These are phyloP conservation scores for Alosa alosa DNA, from an alignment of 2,113 vertebrate genomes.

Conservation along the genomic window DNA sequence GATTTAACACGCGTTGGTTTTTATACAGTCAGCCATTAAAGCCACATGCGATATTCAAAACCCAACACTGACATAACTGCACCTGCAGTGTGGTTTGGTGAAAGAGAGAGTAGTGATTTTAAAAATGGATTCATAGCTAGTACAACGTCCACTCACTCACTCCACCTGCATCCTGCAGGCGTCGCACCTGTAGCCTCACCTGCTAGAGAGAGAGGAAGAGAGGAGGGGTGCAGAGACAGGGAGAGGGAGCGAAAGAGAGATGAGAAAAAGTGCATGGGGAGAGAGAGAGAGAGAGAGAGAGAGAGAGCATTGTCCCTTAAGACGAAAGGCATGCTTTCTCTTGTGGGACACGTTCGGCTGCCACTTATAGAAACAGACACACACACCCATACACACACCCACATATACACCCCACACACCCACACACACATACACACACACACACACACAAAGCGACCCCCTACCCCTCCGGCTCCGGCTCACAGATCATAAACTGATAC, in stretches of 20 bases:
- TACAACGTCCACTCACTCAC: too few species aligned
- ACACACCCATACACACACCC: neutral
- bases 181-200: too few species aligned
- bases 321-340: constrained; percentile 17
- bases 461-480: constrained; percentile 26
- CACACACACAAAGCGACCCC: constrained; percentile 5
- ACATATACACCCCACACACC: neutral
- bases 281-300: neutral
- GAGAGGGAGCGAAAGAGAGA: neutral
- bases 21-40: too few species aligned
- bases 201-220: neutral
- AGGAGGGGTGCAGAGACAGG: constrained; percentile 25
- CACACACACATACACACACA: neutral
- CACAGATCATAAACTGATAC: constrained; percentile 63
- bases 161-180: too few species aligned
- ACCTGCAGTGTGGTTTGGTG: too few species aligned
- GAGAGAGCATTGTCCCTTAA: neutral
- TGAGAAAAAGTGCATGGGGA: neutral
- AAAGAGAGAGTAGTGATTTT: too few species aligned
- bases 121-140: too few species aligned
- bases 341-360: neutral
- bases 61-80: too few species aligned
- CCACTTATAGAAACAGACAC: neutral
- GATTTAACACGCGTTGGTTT: too few species aligned
- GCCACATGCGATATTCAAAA: too few species aligned